A percentile compares a stretch with the other conserved stretches of the same genome.
Conservation (phyloP, 2,113 vertebrate species). For the Bungarus multicinctus region DNA sequence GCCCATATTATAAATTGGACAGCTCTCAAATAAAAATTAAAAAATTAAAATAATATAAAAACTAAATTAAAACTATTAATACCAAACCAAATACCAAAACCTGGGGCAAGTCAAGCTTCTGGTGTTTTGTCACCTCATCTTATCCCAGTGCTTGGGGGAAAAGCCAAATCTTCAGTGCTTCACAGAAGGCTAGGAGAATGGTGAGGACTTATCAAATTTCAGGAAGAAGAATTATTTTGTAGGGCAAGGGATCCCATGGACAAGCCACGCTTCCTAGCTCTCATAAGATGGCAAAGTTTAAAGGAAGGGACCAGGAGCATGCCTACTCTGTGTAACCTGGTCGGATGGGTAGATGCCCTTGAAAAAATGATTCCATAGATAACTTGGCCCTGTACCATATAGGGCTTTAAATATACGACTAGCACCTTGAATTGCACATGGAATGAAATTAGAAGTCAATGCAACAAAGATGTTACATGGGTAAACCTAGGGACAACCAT, state of each 20-base stretch:
- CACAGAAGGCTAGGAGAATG: background rate
- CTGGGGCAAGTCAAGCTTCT: background rate
- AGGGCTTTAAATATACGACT: no score
- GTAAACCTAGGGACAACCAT: no score
- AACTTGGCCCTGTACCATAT: no score
- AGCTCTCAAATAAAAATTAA: background rate
- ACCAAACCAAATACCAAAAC: background rate
- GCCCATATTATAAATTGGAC: background rate
- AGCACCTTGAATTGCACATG: no score
- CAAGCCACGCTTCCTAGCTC: background rate
- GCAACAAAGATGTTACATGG: no score
- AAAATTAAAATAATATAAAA: background rate
- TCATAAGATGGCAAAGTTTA: background rate
- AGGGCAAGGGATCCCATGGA: background rate
- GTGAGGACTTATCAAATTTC: background rate
- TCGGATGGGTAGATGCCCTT: no score
- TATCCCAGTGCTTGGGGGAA: background rate
- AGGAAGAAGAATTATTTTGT: background rate
- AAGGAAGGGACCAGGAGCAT: background rate
- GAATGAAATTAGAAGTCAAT: no score
- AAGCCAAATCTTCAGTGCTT: background rate
- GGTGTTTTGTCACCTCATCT: background rate
- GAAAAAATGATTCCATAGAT: no score
- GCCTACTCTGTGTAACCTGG: background rate
- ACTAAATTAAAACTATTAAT: background rate